Percentiles rank a stretch among this genome's conserved stretches.
Conservation (phyloP, 2,797 vertebrate genomes). For the Megaceryle alcyon region DNA sequence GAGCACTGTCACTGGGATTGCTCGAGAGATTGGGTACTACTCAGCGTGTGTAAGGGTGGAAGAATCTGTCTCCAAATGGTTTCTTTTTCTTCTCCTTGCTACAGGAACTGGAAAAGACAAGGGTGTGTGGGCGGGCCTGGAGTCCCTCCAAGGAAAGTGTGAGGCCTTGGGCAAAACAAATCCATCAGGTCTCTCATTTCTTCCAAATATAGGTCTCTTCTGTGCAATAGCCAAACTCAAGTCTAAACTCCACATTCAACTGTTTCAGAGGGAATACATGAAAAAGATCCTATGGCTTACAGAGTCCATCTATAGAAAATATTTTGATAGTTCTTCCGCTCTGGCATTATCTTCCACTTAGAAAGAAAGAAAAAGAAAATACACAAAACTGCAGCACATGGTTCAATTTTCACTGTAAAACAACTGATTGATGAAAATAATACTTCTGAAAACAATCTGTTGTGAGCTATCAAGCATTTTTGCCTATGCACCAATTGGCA, state of each 20-base stretch:
- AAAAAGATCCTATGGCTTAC: conserved; percentile 67
- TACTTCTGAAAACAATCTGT: conserved; percentile 77
- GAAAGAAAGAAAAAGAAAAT: conserved; percentile 47
- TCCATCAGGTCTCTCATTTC: conserved; percentile 79
- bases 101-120: conserved; percentile 80
- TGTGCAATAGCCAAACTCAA: conserved; percentile 77
- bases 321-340: conserved; percentile 68
- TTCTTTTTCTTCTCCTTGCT: conserved; percentile 68
- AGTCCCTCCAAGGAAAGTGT: conserved; percentile 79
- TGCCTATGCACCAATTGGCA: conserved; percentile 78
- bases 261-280: conserved; percentile 70
- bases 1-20: neutral
- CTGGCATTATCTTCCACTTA: conserved; percentile 51
- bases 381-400: conserved; percentile 22
- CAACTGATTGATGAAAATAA: conserved; percentile 71
- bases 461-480: conserved; percentile 76
- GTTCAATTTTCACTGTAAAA: conserved; percentile 59
- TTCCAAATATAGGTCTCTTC: conserved; percentile 82
- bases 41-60: conserved; percentile 40
- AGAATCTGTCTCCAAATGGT: conserved; percentile 49
- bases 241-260: conserved; percentile 70
- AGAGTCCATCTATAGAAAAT: conserved; percentile 69
- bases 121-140: conserved; percentile 78
- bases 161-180: conserved; percentile 81
- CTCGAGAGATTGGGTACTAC: conserved; percentile 11